Percentiles rank a stretch among this genome's conserved stretches.
Evolutionary conservation across 2,888 invertebrate species (phyloP).

Genomic region (Clepsis dumicolana): DNA sequence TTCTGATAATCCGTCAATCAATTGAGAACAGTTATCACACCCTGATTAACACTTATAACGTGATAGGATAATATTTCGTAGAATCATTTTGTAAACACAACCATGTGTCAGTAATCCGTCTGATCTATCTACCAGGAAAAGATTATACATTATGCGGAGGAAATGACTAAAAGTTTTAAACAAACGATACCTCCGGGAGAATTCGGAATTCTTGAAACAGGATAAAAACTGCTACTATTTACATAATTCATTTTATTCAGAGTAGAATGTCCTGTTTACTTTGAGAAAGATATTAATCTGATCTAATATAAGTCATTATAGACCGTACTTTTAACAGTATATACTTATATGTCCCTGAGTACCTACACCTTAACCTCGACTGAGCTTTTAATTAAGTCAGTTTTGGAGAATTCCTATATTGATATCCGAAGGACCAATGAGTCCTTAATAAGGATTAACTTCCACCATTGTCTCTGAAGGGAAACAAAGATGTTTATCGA

Average conservation of each 20-base stretch:
- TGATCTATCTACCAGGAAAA: constrained; percentile 47
- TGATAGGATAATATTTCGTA: constrained; percentile 29
- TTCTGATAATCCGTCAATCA: constrained; percentile 17
- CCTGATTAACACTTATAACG: constrained; percentile 19
- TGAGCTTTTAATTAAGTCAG: background rate
- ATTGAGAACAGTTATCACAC: constrained; percentile 14
- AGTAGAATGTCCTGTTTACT: background rate
- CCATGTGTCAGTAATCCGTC: constrained; percentile 39
- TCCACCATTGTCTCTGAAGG: background rate
- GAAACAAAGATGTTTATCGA: background rate
- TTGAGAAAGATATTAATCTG: background rate
- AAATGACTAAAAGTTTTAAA: constrained; percentile 16
- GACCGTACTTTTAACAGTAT: background rate
- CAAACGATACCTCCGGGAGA: constrained; percentile 7
- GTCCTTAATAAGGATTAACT: background rate
- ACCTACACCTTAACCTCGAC: background rate
- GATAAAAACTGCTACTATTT: background rate
- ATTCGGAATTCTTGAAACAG: background rate
- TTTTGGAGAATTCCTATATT: background rate
- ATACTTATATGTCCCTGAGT: background rate
- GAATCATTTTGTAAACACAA: constrained; percentile 39
- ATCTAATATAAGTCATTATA: background rate
- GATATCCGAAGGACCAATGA: background rate
- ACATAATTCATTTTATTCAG: background rate
- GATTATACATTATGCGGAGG: constrained; percentile 28